Base-by-base conservation (phyloP, 2,113 vertebrate genomes). In the Mustela nigripes region DNA sequence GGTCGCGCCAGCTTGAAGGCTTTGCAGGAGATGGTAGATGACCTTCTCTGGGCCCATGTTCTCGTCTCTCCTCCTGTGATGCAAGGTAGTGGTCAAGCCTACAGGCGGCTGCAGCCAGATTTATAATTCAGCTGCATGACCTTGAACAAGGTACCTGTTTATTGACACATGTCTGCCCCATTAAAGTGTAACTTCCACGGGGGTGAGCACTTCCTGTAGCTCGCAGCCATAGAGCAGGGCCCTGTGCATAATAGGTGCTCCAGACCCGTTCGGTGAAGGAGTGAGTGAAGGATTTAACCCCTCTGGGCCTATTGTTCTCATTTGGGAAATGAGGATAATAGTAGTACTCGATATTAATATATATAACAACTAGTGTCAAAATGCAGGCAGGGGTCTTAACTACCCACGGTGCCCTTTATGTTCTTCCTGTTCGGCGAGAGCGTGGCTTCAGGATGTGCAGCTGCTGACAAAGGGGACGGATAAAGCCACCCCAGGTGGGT, bases 391-490 rank as follows among this genome's bases (percentile, higher is more conserved):
- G 4, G 6, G 9, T 16, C 22, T 73, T 24, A 48, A 60, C 73
- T 33, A 26, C 5, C 65, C 10, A 1, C 58, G 11, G 33, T 45
- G 45, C 42, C 56, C 80, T 71, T 53, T 60, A 36, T 33, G 56
- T 11, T 81, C 91, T 91, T 97, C 91, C 91, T 94, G 63, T 78
- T 88, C 11, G 2, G 50, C 31, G 33, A 73, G 82, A 39, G 19
- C 4, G 1, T 11, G 26, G 19, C 33, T 93, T 85, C 76, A 69
- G 63, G 78, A 76, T 84, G 50, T 87, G 26, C 48, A 91, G 62
- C 94, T 95, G 95, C 50, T 71, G 63, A 78, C 33, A 65, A n/a
- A 78, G 36, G 62, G 5, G 10, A 28, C 7, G 4, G 69, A 14
- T 18, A 39, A 45, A 88, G 33, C 79, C 9, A 21, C 22, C 16